Conservation (phyloP, 1,140 invertebrate species). For the Sycophaga agraensis region DNA sequence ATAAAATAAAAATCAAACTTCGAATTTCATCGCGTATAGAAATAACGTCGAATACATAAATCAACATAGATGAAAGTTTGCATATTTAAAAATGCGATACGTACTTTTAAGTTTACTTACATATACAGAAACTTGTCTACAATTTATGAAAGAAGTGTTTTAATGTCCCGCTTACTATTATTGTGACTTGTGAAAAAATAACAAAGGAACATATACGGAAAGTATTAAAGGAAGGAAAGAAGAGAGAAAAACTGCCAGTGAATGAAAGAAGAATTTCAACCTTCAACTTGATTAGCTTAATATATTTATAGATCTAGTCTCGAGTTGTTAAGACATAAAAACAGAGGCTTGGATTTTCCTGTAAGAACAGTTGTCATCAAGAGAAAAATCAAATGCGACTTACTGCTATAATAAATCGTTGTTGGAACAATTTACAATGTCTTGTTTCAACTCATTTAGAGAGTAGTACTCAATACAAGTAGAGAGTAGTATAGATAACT, state of each 20-base stretch:
- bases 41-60: constrained; percentile 21
- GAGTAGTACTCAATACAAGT: too few species aligned
- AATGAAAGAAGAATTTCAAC: constrained; percentile 11
- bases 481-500: not conserved
- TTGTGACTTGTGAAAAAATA: constrained; percentile 14
- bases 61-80: constrained; percentile 10
- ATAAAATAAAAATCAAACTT: constrained; percentile 23
- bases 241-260: constrained; percentile 10
- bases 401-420: constrained; percentile 35
- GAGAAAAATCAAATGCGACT: constrained; percentile 29
- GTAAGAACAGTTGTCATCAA: constrained; percentile 16
- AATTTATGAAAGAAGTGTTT: constrained; percentile 15
- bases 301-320: constrained; percentile 27
- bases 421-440: constrained; percentile 28
- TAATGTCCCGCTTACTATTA: constrained; percentile 24
- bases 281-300: constrained; percentile 20
- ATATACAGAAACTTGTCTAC: not conserved
- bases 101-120: constrained; percentile 22
- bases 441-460: constrained; percentile 5
- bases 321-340: constrained; percentile 8
- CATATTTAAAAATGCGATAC: constrained; percentile 18
- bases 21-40: constrained; percentile 14
- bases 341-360: constrained; percentile 21
- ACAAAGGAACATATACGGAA: constrained; percentile 3
- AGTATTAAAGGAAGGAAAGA: constrained; percentile 4